A percentile compares a stretch with the other conserved stretches of the same genome.
phyloP scores from a whole-genome alignment of 2,888 invertebrate species.

The Busseola fusca region DNA sequence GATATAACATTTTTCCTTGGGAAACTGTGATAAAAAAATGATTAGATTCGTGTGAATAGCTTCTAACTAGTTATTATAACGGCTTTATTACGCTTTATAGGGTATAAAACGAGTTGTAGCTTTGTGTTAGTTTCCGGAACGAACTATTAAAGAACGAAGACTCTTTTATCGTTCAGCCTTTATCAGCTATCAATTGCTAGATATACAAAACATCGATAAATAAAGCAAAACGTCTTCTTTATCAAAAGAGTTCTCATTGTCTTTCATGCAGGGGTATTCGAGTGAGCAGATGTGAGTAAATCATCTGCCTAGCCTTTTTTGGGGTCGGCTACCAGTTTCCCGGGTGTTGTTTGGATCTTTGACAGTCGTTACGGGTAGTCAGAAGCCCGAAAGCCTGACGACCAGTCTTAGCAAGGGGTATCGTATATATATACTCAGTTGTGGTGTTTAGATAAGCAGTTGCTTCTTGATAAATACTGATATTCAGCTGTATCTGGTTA shows the following conservation, averaged over 20 bases:
- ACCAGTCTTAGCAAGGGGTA: too few relatives aligned
- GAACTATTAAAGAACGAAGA: slow-evolving; percentile 6
- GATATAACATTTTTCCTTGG: slow-evolving; percentile 54
- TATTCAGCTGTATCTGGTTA: not conserved
- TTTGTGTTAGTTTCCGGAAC: slow-evolving; percentile 31
- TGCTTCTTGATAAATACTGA: not conserved
- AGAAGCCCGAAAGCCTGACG: too few relatives aligned
- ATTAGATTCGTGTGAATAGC: slow-evolving; percentile 61
- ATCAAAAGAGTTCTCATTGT: not conserved
- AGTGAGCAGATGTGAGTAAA: not conserved
- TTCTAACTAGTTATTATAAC: slow-evolving; percentile 46
- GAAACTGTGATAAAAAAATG: slow-evolving; percentile 63
- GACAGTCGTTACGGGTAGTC: too few relatives aligned
- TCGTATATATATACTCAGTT: too few relatives aligned
- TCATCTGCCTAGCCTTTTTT: too few relatives aligned
- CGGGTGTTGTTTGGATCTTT: too few relatives aligned
- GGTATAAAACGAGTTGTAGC: slow-evolving; percentile 32
- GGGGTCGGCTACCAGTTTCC: too few relatives aligned
- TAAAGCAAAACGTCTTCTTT: not conserved
- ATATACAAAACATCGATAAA: not conserved
- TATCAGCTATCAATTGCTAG: not conserved
- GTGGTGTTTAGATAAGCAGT: not conserved
- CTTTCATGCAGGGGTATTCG: not conserved
- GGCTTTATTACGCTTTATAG: slow-evolving; percentile 28
- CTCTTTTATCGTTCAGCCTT: slow-evolving; percentile 2